Percentiles rank a stretch among this genome's conserved stretches.
phyloP scores from a whole-genome alignment of 2,113 vertebrate genomes.

The Aviceda subcristata region DNA sequence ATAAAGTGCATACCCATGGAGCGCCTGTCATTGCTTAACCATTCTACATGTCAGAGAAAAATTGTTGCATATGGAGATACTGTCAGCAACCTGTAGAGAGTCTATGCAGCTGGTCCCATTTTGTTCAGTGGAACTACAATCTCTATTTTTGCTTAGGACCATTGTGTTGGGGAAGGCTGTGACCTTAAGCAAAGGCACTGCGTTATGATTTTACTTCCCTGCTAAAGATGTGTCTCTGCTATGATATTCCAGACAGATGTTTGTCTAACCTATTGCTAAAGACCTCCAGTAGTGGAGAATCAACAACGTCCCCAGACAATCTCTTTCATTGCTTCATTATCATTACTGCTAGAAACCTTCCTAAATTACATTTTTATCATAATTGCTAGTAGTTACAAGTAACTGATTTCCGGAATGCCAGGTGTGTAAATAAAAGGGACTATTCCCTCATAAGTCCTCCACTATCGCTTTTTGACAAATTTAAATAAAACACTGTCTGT shows the following conservation, averaged over 20 bases:
- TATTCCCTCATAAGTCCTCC: neutral
- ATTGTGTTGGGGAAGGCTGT: neutral
- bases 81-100: neutral
- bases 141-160: neutral
- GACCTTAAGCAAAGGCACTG: conserved; percentile 15
- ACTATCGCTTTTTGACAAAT: neutral
- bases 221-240: neutral
- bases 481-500: neutral
- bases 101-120: neutral
- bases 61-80: neutral
- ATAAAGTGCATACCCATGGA: neutral
- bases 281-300: conserved; percentile 17
- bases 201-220: neutral
- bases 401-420: neutral
- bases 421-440: neutral
- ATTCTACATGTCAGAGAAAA: neutral
- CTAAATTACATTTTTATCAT: conserved; percentile 7
- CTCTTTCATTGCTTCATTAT: conserved; percentile 40
- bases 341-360: conserved; percentile 5
- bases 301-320: conserved; percentile 28
- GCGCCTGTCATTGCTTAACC: neutral
- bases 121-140: neutral
- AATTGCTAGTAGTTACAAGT: neutral
- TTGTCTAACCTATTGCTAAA: conserved; percentile 22
- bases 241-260: conserved; percentile 11